Conservation (phyloP, 2,113 vertebrate genomes). For the Chloropsis cyanopogon region DNA sequence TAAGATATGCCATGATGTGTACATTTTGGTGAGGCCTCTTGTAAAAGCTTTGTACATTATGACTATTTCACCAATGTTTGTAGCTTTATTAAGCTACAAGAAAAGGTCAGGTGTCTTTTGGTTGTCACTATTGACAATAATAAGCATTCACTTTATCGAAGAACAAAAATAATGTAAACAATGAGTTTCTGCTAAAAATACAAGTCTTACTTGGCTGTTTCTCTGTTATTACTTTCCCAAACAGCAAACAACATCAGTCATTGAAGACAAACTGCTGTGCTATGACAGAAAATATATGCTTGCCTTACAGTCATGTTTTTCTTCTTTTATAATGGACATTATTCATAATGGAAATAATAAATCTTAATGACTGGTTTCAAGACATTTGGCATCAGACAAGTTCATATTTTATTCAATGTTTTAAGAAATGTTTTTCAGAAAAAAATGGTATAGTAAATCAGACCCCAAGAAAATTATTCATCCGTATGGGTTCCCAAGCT, state of each 20-base stretch:
- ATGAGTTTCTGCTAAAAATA: constrained; percentile 23
- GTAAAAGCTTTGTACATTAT: not conserved
- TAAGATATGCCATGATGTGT: too few species aligned
- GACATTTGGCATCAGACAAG: constrained; percentile 25
- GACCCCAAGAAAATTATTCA: not conserved
- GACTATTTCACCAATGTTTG: not conserved
- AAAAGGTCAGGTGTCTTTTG: constrained; percentile 4
- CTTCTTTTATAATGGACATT: constrained; percentile 60
- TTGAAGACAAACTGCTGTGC: constrained; percentile 59
- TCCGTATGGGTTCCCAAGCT: not conserved
- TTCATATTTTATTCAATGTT: constrained; percentile 54
- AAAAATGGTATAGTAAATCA: not conserved
- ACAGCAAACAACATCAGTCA: constrained; percentile 63
- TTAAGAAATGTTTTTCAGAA: constrained; percentile 3
- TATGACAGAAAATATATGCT: constrained; percentile 64
- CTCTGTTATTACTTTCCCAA: constrained; percentile 42
- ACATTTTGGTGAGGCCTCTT: not conserved
- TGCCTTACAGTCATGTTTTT: constrained; percentile 67
- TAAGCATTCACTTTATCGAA: constrained; percentile 3
- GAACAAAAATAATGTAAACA: constrained; percentile 1
- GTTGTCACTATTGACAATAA: not conserved
- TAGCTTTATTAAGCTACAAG: not conserved
- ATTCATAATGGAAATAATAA: constrained; percentile 64
- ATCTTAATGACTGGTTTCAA: constrained; percentile 58
- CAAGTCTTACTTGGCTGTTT: constrained; percentile 34